Base-by-base conservation (phyloP, 2,113 vertebrate genomes). In the Nematolebias whitei region DNA sequence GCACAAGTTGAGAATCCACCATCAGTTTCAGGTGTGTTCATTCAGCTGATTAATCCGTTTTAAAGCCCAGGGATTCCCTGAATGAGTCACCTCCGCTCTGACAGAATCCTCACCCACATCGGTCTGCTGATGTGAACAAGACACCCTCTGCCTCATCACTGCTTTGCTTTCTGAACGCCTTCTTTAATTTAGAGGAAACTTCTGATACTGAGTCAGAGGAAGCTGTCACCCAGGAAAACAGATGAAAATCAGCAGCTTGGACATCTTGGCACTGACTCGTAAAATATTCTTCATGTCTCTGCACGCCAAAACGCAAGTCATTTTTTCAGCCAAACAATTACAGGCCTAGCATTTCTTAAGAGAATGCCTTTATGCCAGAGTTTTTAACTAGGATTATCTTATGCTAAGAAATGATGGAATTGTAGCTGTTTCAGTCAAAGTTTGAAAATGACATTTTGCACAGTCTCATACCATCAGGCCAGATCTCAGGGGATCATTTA, bases 11-110 rank as follows among this genome's bases (percentile, higher is more conserved):
- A n/a, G n/a, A n/a, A n/a, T n/a, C n/a, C n/a, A n/a, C n/a, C 10
- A 10, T 35, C 5, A 8, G 32, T 35, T 10, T 10, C 32, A 35
- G 32, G 22, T 12, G 6, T 6, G 35, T 23, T 45, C 41, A 12
- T 12, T 38, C 18, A 44, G 22, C 8, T 41, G 7, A 2, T 67
- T 38, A 0, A 26, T 55, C 5, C 32, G 9, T 6, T 35, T 35
- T 8, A 68, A 63, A 63, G 12, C n/a, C n/a, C 11, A 1, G 75
- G 38, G 40, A 67, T 84, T 84, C 49, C 83, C 76, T 63, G 5
- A 32, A n/a, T 87, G 71, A 87, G 23, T 89, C 85, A 87, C 22
- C 35, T 45, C 40, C 9, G 11, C 8, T n/a, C 0, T 41, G 20
- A n/a, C 32, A 8, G 29, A n/a, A n/a, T 14, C 15, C 0, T 41